A percentile compares a stretch with the other conserved stretches of the same genome.
These are phyloP conservation scores for Porites australiensis DNA, from an alignment of 64 coral and sea anemone genomes.

Conservation along the genomic window DNA sequence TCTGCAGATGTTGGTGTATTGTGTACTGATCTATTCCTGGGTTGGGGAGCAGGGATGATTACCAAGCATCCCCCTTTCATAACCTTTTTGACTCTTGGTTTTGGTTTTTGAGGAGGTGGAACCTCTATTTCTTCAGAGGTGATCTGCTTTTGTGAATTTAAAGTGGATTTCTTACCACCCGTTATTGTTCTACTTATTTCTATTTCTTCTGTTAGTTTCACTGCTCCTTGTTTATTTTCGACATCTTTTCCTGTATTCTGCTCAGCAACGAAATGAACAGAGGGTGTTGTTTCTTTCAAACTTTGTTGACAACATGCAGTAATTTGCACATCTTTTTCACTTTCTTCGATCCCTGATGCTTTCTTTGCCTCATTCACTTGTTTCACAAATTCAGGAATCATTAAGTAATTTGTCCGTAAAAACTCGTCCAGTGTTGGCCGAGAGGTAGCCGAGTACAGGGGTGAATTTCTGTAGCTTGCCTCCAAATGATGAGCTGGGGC, in stretches of 20 bases:
- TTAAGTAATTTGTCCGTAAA: constrained; percentile 68
- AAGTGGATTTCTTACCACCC: neutral
- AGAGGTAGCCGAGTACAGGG: constrained; percentile 56
- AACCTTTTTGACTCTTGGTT: constrained; percentile 73
- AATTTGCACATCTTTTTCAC: neutral
- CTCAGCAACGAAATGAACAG: neutral
- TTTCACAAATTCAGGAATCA: constrained; percentile 30
- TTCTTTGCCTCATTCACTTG: constrained; percentile 25
- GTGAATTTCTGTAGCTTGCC: neutral
- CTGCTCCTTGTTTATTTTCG: neutral
- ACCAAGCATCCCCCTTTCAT: constrained; percentile 75
- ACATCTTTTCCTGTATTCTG: neutral
- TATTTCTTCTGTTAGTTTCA: neutral
- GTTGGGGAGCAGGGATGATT: constrained; percentile 69
- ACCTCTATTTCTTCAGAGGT: neutral
- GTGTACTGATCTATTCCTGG: neutral
- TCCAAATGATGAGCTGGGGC: neutral
- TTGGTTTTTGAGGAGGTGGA: constrained; percentile 31
- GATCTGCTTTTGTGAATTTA: neutral
- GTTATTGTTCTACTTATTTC: neutral
- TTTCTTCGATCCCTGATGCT: neutral
- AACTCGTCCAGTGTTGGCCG: constrained; percentile 79
- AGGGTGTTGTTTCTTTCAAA: neutral
- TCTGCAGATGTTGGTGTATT: neutral
- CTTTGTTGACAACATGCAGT: neutral